phyloP scores from a whole-genome alignment of 2,797 vertebrate species.

The Tapera naevia region DNA sequence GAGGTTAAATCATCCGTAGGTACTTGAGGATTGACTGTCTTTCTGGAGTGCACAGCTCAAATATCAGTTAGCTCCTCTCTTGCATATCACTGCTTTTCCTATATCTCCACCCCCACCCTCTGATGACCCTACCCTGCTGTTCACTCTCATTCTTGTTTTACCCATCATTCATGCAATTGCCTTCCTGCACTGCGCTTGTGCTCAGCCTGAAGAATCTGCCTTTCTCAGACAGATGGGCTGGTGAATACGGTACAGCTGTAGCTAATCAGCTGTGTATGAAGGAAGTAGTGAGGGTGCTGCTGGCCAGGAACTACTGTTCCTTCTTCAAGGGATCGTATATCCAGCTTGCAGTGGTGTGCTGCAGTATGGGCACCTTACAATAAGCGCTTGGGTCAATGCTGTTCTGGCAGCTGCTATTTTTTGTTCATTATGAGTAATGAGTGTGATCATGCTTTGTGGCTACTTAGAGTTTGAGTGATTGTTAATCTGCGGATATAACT shows the following conservation, averaged over 20 bases:
- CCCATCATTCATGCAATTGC: not conserved
- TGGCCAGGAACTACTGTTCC: not conserved
- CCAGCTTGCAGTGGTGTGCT: not conserved
- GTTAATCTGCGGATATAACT: not conserved
- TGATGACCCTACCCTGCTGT: not conserved
- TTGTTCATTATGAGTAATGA: not conserved
- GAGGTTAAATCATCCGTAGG: not conserved
- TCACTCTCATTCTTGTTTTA: not conserved
- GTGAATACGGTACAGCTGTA: not conserved
- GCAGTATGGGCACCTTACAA: not conserved
- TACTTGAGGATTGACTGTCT: not conserved
- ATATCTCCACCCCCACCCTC: fast-evolving
- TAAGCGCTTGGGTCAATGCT: not conserved
- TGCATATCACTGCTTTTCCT: not conserved
- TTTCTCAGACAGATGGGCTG: not conserved
- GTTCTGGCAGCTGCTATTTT: not conserved
- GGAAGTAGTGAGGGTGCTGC: not conserved
- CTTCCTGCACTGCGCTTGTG: not conserved
- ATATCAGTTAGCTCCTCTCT: not conserved
- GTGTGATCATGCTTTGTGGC: not conserved
- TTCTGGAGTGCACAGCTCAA: not conserved
- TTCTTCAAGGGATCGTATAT: not conserved
- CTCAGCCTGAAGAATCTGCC: not conserved
- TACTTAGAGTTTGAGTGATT: not conserved
- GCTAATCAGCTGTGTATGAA: not conserved